These are phyloP conservation scores for Eristalis pertinax DNA, from an alignment of 2,888 invertebrate genomes.

Conservation along the genomic window DNA sequence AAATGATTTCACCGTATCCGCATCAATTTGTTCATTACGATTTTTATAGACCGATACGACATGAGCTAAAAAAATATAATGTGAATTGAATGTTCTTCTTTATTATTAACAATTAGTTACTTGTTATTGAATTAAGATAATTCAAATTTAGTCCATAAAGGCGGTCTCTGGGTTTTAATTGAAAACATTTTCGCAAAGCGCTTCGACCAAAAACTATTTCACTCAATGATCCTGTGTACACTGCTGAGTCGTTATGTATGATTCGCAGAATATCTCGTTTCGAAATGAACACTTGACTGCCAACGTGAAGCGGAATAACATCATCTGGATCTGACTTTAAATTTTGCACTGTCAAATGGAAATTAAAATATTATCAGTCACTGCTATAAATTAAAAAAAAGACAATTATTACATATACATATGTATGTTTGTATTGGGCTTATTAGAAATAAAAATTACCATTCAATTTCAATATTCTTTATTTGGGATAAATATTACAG, in stretches of 20 bases:
- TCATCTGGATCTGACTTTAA: conserved; percentile 41
- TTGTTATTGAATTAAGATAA: conserved; percentile 78
- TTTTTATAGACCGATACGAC: conserved; percentile 79
- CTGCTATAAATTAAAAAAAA: neutral
- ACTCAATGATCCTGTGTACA: conserved; percentile 79
- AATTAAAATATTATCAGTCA: neutral
- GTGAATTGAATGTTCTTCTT: neutral
- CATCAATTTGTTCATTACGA: conserved; percentile 76
- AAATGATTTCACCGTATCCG: conserved; percentile 75
- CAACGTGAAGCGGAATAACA: conserved; percentile 79
- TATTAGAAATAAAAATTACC: neutral
- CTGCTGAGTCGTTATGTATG: conserved; percentile 78
- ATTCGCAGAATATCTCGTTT: conserved; percentile 78
- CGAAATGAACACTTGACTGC: conserved; percentile 78
- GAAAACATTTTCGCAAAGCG: conserved; percentile 74
- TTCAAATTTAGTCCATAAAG: conserved; percentile 75
- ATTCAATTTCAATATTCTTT: neutral
- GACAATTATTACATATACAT: neutral
- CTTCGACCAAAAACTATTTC: conserved; percentile 79
- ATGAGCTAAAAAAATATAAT: conserved; percentile 77
- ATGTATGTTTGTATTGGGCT: neutral
- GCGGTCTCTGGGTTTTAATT: conserved; percentile 72
- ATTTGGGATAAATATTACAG: neutral
- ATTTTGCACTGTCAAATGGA: conserved; percentile 23
- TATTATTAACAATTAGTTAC: conserved; percentile 73